Conservation (phyloP, 2,888 invertebrate species). For the Phyllotreta striolata region DNA sequence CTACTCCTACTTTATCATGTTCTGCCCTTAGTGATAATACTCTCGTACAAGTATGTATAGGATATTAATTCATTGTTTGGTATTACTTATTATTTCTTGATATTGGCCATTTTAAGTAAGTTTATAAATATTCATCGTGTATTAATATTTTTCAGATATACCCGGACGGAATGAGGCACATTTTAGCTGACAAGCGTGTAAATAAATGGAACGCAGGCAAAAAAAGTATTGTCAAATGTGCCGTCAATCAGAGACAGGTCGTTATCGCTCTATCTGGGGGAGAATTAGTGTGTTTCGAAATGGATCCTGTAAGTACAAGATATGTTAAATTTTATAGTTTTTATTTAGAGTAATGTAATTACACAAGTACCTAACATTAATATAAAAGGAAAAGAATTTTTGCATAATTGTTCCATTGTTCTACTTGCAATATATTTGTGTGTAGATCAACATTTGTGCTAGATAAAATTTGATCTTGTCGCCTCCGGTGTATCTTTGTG, state of each 20-base stretch:
- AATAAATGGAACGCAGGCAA: slow-evolving; percentile 99
- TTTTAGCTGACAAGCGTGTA: slow-evolving; percentile 96
- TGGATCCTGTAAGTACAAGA: slow-evolving; percentile 95
- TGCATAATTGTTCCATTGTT: slow-evolving; percentile 32
- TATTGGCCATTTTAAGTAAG: too few species aligned
- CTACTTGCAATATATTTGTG: slow-evolving; percentile 31
- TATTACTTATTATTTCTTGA: slow-evolving; percentile 9
- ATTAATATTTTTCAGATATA: slow-evolving; percentile 72
- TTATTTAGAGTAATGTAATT: too few species aligned
- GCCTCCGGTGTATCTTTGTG: slow-evolving; percentile 56
- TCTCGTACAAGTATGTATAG: slow-evolving; percentile 81
- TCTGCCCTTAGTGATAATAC: slow-evolving; percentile 98
- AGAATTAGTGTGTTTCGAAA: slow-evolving; percentile 98
- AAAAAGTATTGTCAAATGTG: slow-evolving; percentile 96
- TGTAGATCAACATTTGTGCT: slow-evolving; percentile 47
- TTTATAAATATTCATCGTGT: slow-evolving; percentile 1
- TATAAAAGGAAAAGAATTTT: not conserved
- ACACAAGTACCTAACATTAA: too few species aligned
- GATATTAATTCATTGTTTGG: not conserved
- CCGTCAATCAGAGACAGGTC: slow-evolving; percentile 97
- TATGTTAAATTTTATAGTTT: not conserved
- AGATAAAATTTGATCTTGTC: slow-evolving; percentile 56
- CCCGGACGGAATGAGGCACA: slow-evolving; percentile 98
- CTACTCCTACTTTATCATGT: slow-evolving; percentile 98
- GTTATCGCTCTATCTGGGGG: slow-evolving; percentile 97